Conservation (phyloP, 2,797 vertebrate genomes). For the Mormyrops attenuatus region DNA sequence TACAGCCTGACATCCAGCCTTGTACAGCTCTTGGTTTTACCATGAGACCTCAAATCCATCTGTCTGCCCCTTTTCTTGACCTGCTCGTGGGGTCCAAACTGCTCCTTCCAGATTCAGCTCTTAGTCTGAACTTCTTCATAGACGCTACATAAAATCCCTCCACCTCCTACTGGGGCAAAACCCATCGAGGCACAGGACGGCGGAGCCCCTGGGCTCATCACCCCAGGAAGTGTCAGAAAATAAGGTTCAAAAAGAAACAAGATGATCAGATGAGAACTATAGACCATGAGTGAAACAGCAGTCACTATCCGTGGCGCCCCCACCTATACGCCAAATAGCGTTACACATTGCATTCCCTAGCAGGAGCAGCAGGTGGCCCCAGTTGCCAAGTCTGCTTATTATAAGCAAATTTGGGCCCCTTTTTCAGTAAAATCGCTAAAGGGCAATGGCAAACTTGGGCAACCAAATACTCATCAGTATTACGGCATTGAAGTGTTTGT, state of each 20-base stretch:
- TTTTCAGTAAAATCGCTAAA: not conserved
- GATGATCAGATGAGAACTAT: not conserved
- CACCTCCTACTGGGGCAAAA: not conserved
- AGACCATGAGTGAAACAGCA: not conserved
- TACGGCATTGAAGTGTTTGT: not conserved
- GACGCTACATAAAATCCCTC: not conserved
- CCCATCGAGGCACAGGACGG: not conserved
- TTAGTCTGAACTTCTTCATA: no score
- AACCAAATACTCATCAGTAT: not conserved
- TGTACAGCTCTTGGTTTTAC: not conserved
- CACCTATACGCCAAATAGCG: not conserved
- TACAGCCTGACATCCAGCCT: not conserved
- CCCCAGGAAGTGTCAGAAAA: constrained; percentile 18
- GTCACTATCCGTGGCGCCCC: not conserved
- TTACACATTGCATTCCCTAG: not conserved
- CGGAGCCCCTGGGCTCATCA: not conserved
- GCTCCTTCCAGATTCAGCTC: not conserved
- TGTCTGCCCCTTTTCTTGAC: not conserved
- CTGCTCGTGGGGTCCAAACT: not conserved
- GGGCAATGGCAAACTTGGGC: not conserved
- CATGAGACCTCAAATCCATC: not conserved
- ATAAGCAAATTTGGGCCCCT: not conserved
- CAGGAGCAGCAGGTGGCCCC: not conserved
- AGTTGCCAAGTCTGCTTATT: no score
- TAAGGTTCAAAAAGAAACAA: constrained; percentile 33